These are phyloP conservation scores for Nycticebus coucang DNA, from an alignment of 2,113 vertebrate genomes.

Conservation along the genomic window DNA sequence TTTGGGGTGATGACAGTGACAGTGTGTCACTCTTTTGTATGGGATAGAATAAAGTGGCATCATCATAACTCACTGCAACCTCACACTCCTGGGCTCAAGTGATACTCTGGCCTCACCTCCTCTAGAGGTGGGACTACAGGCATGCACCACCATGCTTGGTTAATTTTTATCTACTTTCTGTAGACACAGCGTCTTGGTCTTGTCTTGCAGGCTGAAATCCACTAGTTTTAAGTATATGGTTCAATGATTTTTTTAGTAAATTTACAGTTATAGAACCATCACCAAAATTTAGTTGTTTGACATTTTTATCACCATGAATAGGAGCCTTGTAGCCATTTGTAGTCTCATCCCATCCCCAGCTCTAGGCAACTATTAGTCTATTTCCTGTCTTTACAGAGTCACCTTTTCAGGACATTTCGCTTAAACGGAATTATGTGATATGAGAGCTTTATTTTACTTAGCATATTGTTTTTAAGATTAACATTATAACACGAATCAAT, in stretches of 20 bases:
- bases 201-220: no score
- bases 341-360: not conserved
- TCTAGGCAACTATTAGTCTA: not conserved
- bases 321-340: not conserved
- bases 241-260: not conserved
- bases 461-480: not conserved
- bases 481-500: not conserved
- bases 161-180: no score
- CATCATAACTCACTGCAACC: no score
- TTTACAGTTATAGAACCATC: not conserved
- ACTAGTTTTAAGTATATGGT: not conserved
- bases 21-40: no score
- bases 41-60: no score
- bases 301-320: not conserved
- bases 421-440: not conserved
- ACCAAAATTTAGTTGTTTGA: not conserved
- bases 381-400: not conserved
- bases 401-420: not conserved
- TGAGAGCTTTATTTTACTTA: not conserved
- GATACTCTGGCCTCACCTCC: no score
- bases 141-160: no score
- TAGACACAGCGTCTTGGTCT: no score
- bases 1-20: no score
- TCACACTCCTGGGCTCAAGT: not conserved
- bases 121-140: no score